Evolutionary conservation across 2,797 vertebrate genomes (phyloP).

Genomic region (Xenops minutus): DNA sequence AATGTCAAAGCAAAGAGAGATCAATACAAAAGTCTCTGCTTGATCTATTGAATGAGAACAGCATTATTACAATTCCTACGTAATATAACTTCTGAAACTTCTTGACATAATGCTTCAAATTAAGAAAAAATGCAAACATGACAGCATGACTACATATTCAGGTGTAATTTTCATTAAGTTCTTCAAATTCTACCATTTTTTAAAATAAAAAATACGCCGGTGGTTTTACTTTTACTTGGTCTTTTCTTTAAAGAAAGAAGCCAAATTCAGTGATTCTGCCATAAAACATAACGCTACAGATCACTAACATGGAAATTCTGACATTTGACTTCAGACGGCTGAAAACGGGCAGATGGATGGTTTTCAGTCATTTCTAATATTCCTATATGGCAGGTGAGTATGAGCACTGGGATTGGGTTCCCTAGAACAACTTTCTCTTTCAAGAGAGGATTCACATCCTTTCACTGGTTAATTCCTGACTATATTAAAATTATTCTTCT

Average conservation of each 20-base stretch:
- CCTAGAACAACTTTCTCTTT: background rate
- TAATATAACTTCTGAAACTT: background rate
- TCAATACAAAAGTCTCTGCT: background rate
- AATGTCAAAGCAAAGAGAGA: conserved; percentile 32
- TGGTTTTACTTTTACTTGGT: background rate
- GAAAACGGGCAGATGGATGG: background rate
- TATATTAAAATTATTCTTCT: background rate
- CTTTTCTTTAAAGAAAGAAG: background rate
- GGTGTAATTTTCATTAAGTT: background rate
- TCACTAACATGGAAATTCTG: background rate
- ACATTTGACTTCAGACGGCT: background rate
- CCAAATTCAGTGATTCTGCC: background rate
- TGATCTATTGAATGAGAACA: background rate
- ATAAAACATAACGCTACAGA: background rate
- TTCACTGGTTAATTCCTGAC: background rate
- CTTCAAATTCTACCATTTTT: background rate
- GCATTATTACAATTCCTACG: background rate
- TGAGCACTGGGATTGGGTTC: background rate
- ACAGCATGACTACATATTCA: background rate
- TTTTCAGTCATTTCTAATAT: background rate
- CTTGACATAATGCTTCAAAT: background rate
- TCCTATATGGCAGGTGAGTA: background rate
- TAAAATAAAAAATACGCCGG: background rate
- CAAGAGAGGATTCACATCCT: background rate
- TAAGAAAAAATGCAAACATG: background rate